phyloP scores from a whole-genome alignment of 2,113 vertebrate species.

The Mobula hypostoma region DNA sequence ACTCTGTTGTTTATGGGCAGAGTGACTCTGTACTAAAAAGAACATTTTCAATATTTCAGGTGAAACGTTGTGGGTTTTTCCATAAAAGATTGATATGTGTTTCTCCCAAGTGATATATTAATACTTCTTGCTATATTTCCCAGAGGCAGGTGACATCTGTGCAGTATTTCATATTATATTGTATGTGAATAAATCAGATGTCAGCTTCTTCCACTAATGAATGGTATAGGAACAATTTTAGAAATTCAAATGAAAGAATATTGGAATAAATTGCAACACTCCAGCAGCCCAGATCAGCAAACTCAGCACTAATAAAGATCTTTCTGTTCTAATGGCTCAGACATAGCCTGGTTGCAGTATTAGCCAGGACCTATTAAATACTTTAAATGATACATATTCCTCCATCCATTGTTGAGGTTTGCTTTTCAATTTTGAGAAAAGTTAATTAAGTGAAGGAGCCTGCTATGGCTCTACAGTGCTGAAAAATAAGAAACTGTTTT shows the following conservation, averaged over 20 bases:
- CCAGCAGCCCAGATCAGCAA: neutral
- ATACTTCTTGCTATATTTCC: neutral
- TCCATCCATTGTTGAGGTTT: neutral
- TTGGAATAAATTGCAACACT: neutral
- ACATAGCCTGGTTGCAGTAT: neutral
- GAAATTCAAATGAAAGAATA: neutral
- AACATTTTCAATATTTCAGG: constrained; percentile 3
- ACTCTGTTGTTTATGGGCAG: neutral
- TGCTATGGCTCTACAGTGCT: neutral
- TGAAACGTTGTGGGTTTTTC: neutral
- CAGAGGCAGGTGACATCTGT: neutral
- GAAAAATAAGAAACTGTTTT: neutral
- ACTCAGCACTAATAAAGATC: neutral
- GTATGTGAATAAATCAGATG: neutral
- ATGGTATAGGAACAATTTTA: neutral
- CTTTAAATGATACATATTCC: neutral
- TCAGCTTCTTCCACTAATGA: neutral
- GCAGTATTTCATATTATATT: constrained; percentile 9
- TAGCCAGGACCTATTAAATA: neutral
- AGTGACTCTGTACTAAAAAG: neutral
- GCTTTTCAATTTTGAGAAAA: neutral
- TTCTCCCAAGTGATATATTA: neutral
- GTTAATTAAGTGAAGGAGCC: neutral
- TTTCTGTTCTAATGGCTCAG: neutral
- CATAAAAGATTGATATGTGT: neutral